phyloP scores from a whole-genome alignment of 2,113 vertebrate species.

The Arvicanthis niloticus region DNA sequence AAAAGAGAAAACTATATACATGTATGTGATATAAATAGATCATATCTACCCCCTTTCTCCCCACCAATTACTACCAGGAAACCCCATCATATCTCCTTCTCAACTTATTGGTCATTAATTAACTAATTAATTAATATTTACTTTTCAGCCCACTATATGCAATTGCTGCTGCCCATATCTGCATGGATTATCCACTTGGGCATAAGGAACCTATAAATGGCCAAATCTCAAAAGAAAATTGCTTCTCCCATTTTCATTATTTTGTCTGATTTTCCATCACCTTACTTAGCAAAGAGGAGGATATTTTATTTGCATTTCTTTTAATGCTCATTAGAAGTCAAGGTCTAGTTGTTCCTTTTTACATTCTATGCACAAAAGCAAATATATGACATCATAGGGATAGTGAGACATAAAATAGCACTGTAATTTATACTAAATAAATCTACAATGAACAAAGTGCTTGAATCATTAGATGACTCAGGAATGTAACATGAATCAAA shows the following conservation, averaged over 20 bases:
- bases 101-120: not conserved
- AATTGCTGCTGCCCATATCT: not conserved
- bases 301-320: constrained; percentile 42
- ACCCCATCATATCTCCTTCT: not conserved
- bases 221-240: not conserved
- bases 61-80: not conserved
- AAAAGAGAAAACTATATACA: not conserved
- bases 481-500: constrained; percentile 30
- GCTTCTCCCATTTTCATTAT: not conserved
- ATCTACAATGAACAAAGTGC: not conserved
- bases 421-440: constrained; percentile 46
- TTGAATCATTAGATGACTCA: constrained; percentile 33
- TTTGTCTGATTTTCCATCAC: not conserved
- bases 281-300: not conserved
- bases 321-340: constrained; percentile 30
- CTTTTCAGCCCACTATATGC: no score
- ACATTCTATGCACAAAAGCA: constrained; percentile 16
- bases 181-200: not conserved
- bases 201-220: no score
- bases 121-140: not conserved
- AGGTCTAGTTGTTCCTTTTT: constrained; percentile 28
- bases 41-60: not conserved
- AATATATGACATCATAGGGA: constrained; percentile 57
- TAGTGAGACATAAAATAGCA: constrained; percentile 46
- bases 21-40: not conserved